Evolutionary conservation across 2,113 vertebrate species (phyloP), one percentile per base, ranked within the genome.

Genomic region (Micronycteris hirsuta): DNA sequence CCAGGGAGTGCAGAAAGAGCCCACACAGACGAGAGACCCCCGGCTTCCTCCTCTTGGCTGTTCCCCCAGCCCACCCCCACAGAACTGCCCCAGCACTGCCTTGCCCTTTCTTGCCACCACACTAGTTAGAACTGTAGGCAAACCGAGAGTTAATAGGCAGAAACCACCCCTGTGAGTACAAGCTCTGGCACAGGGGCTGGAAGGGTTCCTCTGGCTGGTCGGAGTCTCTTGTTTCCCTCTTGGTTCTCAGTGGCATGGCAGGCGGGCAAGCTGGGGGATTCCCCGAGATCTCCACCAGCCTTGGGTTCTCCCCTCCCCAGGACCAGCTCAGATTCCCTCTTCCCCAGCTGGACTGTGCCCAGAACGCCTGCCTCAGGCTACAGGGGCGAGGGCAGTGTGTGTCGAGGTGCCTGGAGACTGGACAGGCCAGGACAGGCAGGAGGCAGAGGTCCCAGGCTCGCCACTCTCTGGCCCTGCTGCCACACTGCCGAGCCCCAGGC

Each of bases 91-190:
- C 26, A n/a, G 31, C 31, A 1, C 61, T 3, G 6, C 17, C 61
- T 15, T 36, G 17, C 24, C 33, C n/a, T 36, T 31, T 31, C 43
- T 41, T 5, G 20, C 26, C 38, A 8, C 17, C 13, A 1, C 10
- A 6, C n/a, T 56, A 9, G 4, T 61, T 26, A 86, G 45, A n/a
- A 22, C 65, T 16, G 12, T 0, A 0, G 0, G 3, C 7, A 13
- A 31, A 47, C 6, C 9, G 70, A 31, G 76, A 9, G 8, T 31
- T 13, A 17, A 20, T 9, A 41, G 56, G 41, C 36, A 52, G 63
- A 63, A 22, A 31, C 28, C 8, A 20, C 4, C 22, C 58, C 43
- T 4, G 14, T 1, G 19, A 12, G 4, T 3, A 3, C 0, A 4
- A 67, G 49, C 22, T 2, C 10, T 10, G 28, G 41, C 33, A 4